Conservation (phyloP, 2,797 vertebrate genomes). For the Cirrhinus molitorella region DNA sequence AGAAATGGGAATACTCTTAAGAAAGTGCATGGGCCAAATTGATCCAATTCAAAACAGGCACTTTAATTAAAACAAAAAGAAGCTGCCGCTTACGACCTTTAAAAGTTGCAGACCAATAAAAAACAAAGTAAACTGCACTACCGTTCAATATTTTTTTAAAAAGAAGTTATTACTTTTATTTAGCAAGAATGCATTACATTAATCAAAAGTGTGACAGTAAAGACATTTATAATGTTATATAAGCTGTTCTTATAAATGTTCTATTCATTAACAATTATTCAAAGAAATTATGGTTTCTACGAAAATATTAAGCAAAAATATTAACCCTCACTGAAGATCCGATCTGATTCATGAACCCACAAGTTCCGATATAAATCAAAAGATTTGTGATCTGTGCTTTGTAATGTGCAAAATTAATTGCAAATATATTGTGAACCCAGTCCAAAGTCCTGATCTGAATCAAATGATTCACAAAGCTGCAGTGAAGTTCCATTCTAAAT, state of each 20-base stretch:
- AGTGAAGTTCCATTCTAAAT: no score
- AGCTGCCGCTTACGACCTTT: background rate
- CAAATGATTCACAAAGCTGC: no score
- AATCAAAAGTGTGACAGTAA: background rate
- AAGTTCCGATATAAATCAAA: no score
- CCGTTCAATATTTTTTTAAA: background rate
- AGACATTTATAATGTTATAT: background rate
- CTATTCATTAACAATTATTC: background rate
- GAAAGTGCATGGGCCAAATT: background rate
- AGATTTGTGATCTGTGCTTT: no score
- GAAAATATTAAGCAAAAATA: background rate
- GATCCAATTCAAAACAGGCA: background rate
- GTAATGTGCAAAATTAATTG: no score
- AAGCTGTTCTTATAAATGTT: background rate
- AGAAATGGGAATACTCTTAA: constrained; percentile 19
- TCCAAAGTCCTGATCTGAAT: no score
- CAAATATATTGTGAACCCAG: no score
- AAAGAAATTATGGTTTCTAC: background rate
- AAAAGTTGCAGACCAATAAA: background rate
- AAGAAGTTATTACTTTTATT: background rate
- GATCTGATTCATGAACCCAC: no score
- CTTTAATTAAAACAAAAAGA: background rate
- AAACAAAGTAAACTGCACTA: background rate
- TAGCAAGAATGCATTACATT: background rate
- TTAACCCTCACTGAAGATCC: no score